Percentiles rank a stretch among this genome's conserved stretches.
Conservation (phyloP, 2,797 vertebrate species). For the Xenopus petersii region DNA sequence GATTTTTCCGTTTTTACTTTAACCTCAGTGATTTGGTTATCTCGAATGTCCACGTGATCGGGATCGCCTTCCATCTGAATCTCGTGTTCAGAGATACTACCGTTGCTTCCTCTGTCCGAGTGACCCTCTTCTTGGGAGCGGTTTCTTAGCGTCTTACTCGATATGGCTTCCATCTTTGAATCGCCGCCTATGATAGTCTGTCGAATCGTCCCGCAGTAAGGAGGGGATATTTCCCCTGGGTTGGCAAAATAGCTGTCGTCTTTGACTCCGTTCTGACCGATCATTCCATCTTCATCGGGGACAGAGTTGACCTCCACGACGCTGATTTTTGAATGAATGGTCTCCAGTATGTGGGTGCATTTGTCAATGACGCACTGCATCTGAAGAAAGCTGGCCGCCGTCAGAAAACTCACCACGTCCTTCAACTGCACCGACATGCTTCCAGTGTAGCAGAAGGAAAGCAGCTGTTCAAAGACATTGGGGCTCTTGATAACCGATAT, state of each 20-base stretch:
- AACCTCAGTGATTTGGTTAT: conserved; percentile 88
- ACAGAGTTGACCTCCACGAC: conserved; percentile 73
- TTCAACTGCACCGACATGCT: conserved; percentile 95
- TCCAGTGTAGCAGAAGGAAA: conserved; percentile 98
- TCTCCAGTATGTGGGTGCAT: conserved; percentile 95
- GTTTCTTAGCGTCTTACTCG: conserved; percentile 63
- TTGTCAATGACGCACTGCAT: conserved; percentile 98
- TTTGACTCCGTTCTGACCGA: conserved; percentile 81
- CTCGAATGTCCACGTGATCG: conserved; percentile 87
- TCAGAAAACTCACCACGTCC: conserved; percentile 96
- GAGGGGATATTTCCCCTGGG: conserved; percentile 92
- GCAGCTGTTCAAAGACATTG: conserved; percentile 93
- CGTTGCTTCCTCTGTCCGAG: conserved; percentile 92
- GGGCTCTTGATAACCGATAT: conserved; percentile 98
- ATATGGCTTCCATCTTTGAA: conserved; percentile 67
- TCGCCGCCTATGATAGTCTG: conserved; percentile 66
- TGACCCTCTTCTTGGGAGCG: conserved; percentile 89
- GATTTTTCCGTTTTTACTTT: conserved; percentile 93
- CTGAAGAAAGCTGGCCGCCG: conserved; percentile 96
- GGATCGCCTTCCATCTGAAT: conserved; percentile 87
- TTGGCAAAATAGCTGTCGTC: conserved; percentile 89
- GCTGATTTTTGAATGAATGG: conserved; percentile 94
- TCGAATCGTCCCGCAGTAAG: conserved; percentile 81
- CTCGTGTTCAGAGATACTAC: conserved; percentile 91
- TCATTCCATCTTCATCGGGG: conserved; percentile 76